Conservation (phyloP, 2,797 vertebrate species). For the Rhinella marina region DNA sequence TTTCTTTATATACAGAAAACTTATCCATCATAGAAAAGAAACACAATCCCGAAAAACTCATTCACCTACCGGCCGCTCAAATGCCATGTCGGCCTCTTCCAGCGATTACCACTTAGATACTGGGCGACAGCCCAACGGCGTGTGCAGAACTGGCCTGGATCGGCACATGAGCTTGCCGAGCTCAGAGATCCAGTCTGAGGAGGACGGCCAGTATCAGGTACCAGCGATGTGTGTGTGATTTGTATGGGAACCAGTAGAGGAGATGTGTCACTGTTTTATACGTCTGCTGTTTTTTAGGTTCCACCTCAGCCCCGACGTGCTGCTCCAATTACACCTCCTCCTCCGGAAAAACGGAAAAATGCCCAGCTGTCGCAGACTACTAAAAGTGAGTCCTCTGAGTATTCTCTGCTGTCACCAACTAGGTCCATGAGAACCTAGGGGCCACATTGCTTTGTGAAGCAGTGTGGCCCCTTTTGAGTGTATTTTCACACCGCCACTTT, state of each 20-base stretch:
- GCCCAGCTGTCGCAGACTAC: conserved; percentile 65
- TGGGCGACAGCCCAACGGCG: conserved; percentile 83
- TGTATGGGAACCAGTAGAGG: not conserved
- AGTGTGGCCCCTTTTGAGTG: too few relatives aligned
- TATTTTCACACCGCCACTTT: too few relatives aligned
- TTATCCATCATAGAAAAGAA: conserved; percentile 98
- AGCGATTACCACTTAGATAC: conserved; percentile 85
- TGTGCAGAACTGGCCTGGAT: conserved; percentile 80
- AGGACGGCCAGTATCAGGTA: conserved; percentile 88
- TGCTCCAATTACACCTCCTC: conserved; percentile 87
- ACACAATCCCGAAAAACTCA: conserved; percentile 87
- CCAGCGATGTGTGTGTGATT: not conserved
- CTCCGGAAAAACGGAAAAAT: conserved; percentile 87
- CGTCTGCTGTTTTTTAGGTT: conserved; percentile 73
- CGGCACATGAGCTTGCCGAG: conserved; percentile 83
- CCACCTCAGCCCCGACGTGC: conserved; percentile 84
- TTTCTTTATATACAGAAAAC: conserved; percentile 77
- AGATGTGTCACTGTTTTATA: not conserved
- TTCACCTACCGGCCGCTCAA: conserved; percentile 75
- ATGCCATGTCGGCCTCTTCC: conserved; percentile 81
- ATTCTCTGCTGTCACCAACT: not conserved
- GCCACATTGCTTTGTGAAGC: too few relatives aligned
- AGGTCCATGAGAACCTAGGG: too few relatives aligned
- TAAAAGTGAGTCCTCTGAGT: conserved; percentile 72
- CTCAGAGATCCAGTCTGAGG: conserved; percentile 80